phyloP scores from a whole-genome alignment of 2,888 invertebrate species.

The Coenonympha arcania region DNA sequence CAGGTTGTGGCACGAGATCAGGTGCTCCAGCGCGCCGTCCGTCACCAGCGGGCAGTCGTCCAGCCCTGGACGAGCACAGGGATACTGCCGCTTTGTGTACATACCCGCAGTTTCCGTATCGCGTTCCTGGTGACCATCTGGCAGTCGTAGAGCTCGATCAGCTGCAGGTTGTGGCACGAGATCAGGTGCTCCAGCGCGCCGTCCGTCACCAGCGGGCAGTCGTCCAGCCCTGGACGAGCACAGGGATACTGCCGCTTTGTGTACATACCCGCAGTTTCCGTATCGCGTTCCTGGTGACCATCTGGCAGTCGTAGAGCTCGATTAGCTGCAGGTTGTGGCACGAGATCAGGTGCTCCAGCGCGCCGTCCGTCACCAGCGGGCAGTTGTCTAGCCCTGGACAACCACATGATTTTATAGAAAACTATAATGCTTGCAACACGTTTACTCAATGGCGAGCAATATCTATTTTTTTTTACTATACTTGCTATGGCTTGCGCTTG shows the following conservation, averaged over 20 bases:
- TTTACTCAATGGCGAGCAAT: no score
- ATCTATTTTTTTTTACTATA: no score
- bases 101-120: constrained; percentile 94
- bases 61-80: no score
- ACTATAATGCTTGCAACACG: no score
- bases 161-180: constrained; percentile 94
- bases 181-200: constrained; percentile 94
- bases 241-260: no score
- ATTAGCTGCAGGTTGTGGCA: constrained; percentile 97
- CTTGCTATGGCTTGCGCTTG: no score
- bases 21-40: constrained; percentile 95
- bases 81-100: no score
- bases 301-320: constrained; percentile 99
- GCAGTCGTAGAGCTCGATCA: constrained; percentile 99
- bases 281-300: constrained; percentile 97
- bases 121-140: constrained; percentile 98
- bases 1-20: constrained; percentile 94
- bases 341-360: constrained; percentile 93
- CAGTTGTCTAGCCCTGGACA: constrained; percentile 88
- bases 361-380: constrained; percentile 96
- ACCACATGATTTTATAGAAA: background rate
- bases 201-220: constrained; percentile 98
- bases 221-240: no score
- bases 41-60: constrained; percentile 99
- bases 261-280: constrained; percentile 88